phyloP scores from a whole-genome alignment of 2,797 vertebrate genomes.

The Pterois miles region DNA sequence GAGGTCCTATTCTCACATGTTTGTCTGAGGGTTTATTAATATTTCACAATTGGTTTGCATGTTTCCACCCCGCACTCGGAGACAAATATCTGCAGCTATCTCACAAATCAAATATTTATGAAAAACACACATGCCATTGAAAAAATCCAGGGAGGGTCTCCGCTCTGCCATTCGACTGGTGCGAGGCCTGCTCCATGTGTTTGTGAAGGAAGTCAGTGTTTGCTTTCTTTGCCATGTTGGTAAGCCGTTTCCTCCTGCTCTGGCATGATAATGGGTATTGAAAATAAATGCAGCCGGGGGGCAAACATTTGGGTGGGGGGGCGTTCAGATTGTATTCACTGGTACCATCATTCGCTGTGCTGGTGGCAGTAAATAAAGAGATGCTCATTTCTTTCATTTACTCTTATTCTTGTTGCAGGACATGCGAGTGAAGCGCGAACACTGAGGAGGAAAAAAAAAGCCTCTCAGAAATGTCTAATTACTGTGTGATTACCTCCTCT shows the following conservation, averaged over 20 bases:
- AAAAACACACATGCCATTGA: constrained; percentile 66
- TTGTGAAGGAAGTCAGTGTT: constrained; percentile 56
- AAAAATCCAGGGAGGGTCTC: constrained; percentile 41
- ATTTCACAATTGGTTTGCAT: constrained; percentile 75
- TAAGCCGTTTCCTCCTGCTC: constrained; percentile 58
- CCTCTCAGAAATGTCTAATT: not conserved
- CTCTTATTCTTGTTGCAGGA: not conserved
- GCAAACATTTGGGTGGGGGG: not conserved
- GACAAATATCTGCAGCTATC: constrained; percentile 68
- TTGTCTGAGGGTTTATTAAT: constrained; percentile 69
- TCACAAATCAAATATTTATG: constrained; percentile 77
- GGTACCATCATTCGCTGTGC: not conserved
- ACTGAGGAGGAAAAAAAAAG: not conserved
- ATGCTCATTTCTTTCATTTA: not conserved
- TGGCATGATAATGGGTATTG: constrained; percentile 37
- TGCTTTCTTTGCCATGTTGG: constrained; percentile 46
- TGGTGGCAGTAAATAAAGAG: not conserved
- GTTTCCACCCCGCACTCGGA: constrained; percentile 50
- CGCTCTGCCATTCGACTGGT: constrained; percentile 34
- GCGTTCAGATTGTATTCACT: not conserved
- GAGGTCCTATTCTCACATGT: constrained; percentile 56
- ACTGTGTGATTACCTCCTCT: not conserved
- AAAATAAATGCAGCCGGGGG: constrained; percentile 50
- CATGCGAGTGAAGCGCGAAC: not conserved
- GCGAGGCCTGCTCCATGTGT: constrained; percentile 37